Evolutionary conservation across 2,797 vertebrate species (phyloP), one percentile per base, ranked within the genome.

Genomic region (Anguilla megastoma): DNA sequence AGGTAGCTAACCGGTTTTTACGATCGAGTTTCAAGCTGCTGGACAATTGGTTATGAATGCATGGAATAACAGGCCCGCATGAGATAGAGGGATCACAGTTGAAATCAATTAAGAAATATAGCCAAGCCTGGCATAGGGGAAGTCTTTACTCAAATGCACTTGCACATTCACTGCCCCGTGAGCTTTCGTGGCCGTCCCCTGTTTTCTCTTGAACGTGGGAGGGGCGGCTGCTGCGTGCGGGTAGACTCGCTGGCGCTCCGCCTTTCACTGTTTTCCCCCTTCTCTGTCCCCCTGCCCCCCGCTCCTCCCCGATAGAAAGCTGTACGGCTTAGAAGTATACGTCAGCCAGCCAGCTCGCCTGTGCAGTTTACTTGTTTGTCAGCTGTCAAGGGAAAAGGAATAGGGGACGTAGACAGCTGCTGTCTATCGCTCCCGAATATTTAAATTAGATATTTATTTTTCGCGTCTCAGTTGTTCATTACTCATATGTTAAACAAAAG

Each of bases 131-230:
- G 74, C 45, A n/a, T 9, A n/a, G 5, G 63, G 7, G 24, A 69
- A 69, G 27, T 69, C 56, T 58, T 58, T 18, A 58, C 56, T 58
- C 2, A 74, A 90, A 90, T 91, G 83, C 56, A 4, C 80, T n/a
- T 89, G 91, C 95, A 95, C 95, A 95, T 93, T 95, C 91, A 91
- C 89, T 88, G 94, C 94, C 95, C 94, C 94, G 94, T 95, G 94
- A 94, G 94, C 33, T 87, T 91, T 85, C 66, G 92, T 69, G 54
- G 83, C 84, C 86, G 80, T 84, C 63, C 82, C 50, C 41, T 14
- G 74, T 45, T 82, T 21, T 50, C 79, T 50, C n/a, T 16, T 71
- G 48, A 71, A 86, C 10, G 58, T 85, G 90, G 84, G 92, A 30
- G 92, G 91, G 90, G 88, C 85, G 56, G 24, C 85, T 91, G 24